A percentile compares a stretch with the other conserved stretches of the same genome.
These are phyloP conservation scores for Matsumyia berberina DNA, from an alignment of 2,888 invertebrate species.

Conservation along the genomic window DNA sequence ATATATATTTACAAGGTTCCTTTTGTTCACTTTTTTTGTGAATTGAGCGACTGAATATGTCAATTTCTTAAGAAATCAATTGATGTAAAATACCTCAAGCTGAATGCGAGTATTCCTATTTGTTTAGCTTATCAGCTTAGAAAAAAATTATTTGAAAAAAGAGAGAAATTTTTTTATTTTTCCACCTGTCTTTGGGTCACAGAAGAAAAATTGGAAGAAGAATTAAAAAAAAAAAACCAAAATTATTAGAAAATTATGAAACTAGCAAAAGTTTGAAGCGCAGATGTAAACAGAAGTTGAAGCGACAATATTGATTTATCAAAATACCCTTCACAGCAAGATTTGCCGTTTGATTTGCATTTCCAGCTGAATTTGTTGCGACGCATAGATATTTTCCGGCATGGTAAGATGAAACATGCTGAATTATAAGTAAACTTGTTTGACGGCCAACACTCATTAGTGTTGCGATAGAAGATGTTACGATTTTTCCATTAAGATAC, in stretches of 20 bases:
- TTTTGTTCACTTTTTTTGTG: slow-evolving; percentile 39
- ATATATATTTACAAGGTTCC: slow-evolving; percentile 63
- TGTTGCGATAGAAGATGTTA: slow-evolving; percentile 79
- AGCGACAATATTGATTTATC: no score
- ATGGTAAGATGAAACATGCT: slow-evolving; percentile 87
- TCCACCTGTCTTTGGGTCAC: slow-evolving; percentile 71
- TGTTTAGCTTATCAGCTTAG: slow-evolving; percentile 12
- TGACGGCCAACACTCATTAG: slow-evolving; percentile 82
- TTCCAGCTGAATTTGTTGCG: slow-evolving; percentile 86
- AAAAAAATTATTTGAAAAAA: neutral
- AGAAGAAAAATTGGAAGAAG: slow-evolving; percentile 14
- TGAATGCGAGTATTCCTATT: slow-evolving; percentile 3
- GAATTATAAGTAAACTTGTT: slow-evolving; percentile 87
- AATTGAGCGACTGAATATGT: slow-evolving; percentile 1
- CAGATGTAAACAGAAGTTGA: slow-evolving; percentile 10
- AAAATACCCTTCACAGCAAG: slow-evolving; percentile 87
- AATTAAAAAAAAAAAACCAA: no score
- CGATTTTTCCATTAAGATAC: slow-evolving; percentile 81
- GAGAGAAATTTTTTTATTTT: slow-evolving; percentile 12
- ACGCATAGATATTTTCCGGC: slow-evolving; percentile 87
- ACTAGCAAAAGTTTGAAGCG: slow-evolving; percentile 17
- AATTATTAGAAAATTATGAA: slow-evolving; percentile 10
- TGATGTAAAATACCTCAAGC: slow-evolving; percentile 4
- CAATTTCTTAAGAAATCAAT: neutral
- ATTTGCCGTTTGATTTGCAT: slow-evolving; percentile 85